A percentile compares a stretch with the other conserved stretches of the same genome.
phyloP scores from a whole-genome alignment of 2,797 vertebrate species.

The Poecilia gillii region DNA sequence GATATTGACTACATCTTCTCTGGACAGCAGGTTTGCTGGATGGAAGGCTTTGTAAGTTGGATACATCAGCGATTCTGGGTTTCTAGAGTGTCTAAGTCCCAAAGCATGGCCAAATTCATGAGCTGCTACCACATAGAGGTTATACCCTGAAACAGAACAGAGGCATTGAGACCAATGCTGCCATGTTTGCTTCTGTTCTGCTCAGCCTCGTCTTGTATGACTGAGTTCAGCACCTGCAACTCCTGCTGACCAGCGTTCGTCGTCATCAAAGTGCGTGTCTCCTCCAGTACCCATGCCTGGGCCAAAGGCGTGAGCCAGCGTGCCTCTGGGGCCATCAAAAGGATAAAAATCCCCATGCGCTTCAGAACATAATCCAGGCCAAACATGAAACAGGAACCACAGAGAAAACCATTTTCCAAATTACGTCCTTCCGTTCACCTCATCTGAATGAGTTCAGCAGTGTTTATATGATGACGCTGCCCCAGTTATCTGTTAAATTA shows the following conservation, averaged over 20 bases:
- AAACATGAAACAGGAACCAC: conserved; percentile 55
- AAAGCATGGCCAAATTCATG: conserved; percentile 87
- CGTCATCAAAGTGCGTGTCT: conserved; percentile 84
- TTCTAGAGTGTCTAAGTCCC: conserved; percentile 83
- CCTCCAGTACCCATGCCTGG: conserved; percentile 78
- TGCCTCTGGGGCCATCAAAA: conserved; percentile 83
- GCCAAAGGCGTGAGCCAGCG: conserved; percentile 82
- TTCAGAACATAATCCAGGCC: conserved; percentile 47
- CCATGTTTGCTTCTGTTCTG: neutral
- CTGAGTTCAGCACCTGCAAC: conserved; percentile 53
- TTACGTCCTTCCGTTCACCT: conserved; percentile 34
- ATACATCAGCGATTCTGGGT: conserved; percentile 83
- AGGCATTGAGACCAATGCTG: neutral
- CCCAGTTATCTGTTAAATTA: conserved; percentile 25
- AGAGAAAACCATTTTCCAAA: conserved; percentile 54
- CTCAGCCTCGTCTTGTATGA: neutral
- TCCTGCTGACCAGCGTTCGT: conserved; percentile 79
- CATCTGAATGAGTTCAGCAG: conserved; percentile 29
- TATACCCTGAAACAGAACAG: conserved; percentile 73
- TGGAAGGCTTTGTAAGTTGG: conserved; percentile 75
- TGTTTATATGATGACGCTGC: conserved; percentile 16
- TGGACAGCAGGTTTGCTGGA: conserved; percentile 73
- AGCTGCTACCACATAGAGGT: conserved; percentile 81
- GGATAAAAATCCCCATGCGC: conserved; percentile 81
- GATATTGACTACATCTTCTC: conserved; percentile 80